Evolutionary conservation across 64 coral and sea anemone genomes (phyloP), one percentile per base, ranked within the genome.

Genomic region (Montipora foliosa): DNA sequence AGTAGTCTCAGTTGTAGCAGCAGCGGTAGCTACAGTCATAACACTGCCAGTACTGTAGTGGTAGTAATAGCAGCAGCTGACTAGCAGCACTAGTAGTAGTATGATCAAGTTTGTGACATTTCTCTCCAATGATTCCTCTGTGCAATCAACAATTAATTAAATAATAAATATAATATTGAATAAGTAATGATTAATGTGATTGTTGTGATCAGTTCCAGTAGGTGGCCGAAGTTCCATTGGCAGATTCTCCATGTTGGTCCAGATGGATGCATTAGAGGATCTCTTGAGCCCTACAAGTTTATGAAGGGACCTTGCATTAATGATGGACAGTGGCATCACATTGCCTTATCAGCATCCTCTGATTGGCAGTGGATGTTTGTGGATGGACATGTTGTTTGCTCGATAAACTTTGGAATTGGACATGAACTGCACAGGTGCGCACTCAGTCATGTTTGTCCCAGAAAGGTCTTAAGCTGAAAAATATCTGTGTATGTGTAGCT

Each of bases 281-380:
- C 95, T 37, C 59, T 97, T 19, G 95, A 97, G 69, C 95, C 95
- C 19, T 97, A 97, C 16, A 97, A 97, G 92, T 94, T 94, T 59
- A 97, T 97, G 95, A 92, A 78, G 17, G 95, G 95, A 49, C 95
- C 95, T 51, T 74, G 75, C 17, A 88, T 91, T 44, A 90, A 91
- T 77, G 92, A 97, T 49, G 47, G 79, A 46, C 9, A 16, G 47
- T 97, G 95, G 95, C 95, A 97, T 79, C 95, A 97, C 91, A 69
- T 97, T 82, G 92, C 95, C 11, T 61, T 97, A 57, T 91, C 95
- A 68, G 95, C 95, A 47, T 88, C 77, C n/a, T 60, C 92, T 58
- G 83, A 88, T 52, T 76, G 67, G 59, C 95, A 97, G 75, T 87
- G 79, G 79, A 73, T 97, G 83, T 88, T 97, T 21, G 92, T 97